A percentile compares a stretch with the other conserved stretches of the same genome.
phyloP scores from a whole-genome alignment of 2,888 invertebrate genomes.

The Cosmia pyralina region DNA sequence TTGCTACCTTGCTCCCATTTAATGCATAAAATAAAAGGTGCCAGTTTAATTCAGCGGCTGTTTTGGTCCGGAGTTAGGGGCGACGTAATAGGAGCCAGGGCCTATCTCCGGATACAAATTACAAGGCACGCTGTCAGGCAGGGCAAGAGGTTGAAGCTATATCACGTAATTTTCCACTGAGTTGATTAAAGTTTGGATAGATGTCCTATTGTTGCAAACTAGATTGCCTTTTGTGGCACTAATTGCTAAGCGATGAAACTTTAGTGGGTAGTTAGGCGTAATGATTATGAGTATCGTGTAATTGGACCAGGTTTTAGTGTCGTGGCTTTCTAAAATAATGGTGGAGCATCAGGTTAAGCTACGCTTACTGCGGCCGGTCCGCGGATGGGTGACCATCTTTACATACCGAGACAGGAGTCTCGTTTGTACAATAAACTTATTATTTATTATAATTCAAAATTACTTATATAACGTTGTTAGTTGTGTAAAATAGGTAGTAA shows the following conservation, averaged over 20 bases:
- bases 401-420: too few species aligned
- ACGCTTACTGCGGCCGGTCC: too few species aligned
- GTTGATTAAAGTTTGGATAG: conserved; percentile 57
- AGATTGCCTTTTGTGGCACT: conserved; percentile 55
- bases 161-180: conserved; percentile 54
- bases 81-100: conserved; percentile 56
- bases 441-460: too few species aligned
- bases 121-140: conserved; percentile 49
- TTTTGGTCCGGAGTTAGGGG: conserved; percentile 53
- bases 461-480: too few species aligned
- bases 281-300: conserved; percentile 49
- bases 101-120: conserved; percentile 69
- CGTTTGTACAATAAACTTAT: too few species aligned
- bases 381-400: too few species aligned
- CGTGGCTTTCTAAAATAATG: conserved; percentile 6
- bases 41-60: conserved; percentile 64
- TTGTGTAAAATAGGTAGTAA: too few species aligned
- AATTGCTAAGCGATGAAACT: conserved; percentile 57
- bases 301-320: conserved; percentile 33
- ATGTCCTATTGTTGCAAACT: conserved; percentile 57
- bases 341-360: neutral
- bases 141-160: conserved; percentile 36
- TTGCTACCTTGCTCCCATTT: conserved; percentile 40
- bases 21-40: conserved; percentile 66
- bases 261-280: conserved; percentile 48